These are phyloP conservation scores for Cantharis lateralis DNA, from an alignment of 2,888 invertebrate species.

Conservation along the genomic window DNA sequence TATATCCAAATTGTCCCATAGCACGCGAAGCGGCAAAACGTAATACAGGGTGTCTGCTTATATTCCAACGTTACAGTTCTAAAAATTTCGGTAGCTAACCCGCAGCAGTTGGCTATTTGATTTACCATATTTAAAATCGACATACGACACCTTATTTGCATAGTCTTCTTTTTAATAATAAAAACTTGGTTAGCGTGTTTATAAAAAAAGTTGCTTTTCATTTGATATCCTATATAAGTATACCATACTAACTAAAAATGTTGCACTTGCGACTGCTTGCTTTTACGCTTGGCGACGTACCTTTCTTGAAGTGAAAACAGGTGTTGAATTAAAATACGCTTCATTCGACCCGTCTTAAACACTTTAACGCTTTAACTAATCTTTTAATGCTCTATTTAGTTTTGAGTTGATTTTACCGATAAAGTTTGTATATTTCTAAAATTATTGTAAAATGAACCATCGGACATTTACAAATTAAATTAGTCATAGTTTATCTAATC, in stretches of 20 bases:
- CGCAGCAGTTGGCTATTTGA: background rate
- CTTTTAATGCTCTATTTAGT: constrained; percentile 12
- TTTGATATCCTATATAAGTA: constrained; percentile 32
- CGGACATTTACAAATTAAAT: background rate
- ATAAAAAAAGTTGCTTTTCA: constrained; percentile 36
- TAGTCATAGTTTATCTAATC: background rate
- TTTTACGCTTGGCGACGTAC: constrained; percentile 40
- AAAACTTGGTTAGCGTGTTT: constrained; percentile 31
- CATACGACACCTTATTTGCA: constrained; percentile 15
- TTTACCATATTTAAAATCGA: constrained; percentile 2
- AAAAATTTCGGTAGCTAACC: background rate
- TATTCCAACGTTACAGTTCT: background rate
- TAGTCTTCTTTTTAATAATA: constrained; percentile 5
- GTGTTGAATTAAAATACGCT: constrained; percentile 41
- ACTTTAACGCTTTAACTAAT: constrained; percentile 35
- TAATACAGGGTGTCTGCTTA: background rate
- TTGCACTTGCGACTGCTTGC: constrained; percentile 37
- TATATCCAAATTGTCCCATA: no score
- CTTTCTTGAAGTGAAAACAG: constrained; percentile 39
- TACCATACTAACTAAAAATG: constrained; percentile 31
- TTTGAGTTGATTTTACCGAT: background rate
- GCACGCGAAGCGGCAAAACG: no score
- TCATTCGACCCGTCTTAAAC: constrained; percentile 39
- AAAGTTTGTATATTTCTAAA: constrained; percentile 1
- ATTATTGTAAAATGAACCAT: background rate